phyloP scores from a whole-genome alignment of 1,140 invertebrate species.

The Hycleus phaleratus region DNA sequence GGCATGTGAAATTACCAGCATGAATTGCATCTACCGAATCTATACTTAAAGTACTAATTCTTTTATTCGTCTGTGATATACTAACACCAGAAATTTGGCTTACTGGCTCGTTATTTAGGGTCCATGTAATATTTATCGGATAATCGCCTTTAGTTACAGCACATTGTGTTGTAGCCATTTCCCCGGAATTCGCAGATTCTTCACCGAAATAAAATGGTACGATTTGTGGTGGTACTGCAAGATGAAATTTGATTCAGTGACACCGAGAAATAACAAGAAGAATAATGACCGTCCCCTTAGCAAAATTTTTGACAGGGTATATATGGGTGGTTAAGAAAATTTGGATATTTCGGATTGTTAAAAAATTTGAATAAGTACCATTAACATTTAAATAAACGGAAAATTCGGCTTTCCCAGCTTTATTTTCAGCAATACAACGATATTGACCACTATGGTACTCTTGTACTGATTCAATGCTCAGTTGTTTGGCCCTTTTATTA shows the following conservation, averaged over 20 bases:
- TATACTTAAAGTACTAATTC: slow-evolving; percentile 51
- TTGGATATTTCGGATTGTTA: slow-evolving; percentile 48
- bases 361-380: slow-evolving; percentile 34
- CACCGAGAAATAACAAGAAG: slow-evolving; percentile 57
- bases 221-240: slow-evolving; percentile 45
- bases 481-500: slow-evolving; percentile 58
- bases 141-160: slow-evolving; percentile 75
- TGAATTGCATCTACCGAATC: slow-evolving; percentile 47
- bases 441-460: slow-evolving; percentile 47
- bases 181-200: slow-evolving; percentile 45
- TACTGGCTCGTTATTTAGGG: slow-evolving; percentile 26
- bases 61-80: slow-evolving; percentile 42
- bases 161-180: slow-evolving; percentile 54
- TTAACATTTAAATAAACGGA: slow-evolving; percentile 49
- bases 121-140: slow-evolving; percentile 69
- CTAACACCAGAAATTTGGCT: slow-evolving; percentile 34
- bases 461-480: slow-evolving; percentile 55
- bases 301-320: slow-evolving; percentile 56
- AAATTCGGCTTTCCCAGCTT: slow-evolving; percentile 42
- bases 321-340: slow-evolving; percentile 53
- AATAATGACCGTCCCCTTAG: slow-evolving; percentile 56
- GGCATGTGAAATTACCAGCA: slow-evolving; percentile 52
- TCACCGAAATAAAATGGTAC: slow-evolving; percentile 45
- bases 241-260: slow-evolving; percentile 18
- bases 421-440: slow-evolving; percentile 50